phyloP scores from a whole-genome alignment of 92 coral and sea anemone genomes.

The Hydrozoanthus gracilis region DNA sequence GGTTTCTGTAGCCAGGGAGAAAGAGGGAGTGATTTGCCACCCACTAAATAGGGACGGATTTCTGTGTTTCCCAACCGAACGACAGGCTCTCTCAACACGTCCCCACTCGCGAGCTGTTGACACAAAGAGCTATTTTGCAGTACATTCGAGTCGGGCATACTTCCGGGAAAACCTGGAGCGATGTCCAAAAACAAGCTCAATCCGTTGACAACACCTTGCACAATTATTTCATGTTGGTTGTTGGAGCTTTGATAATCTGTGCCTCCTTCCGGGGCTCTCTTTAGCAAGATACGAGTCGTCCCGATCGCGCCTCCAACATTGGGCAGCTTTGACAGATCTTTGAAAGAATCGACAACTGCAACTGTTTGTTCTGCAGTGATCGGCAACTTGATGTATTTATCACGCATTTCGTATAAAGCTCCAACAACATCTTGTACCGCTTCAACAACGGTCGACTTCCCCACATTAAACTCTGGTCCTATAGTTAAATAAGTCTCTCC shows the following conservation, averaged over 20 bases:
- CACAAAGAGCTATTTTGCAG: slow-evolving; percentile 24
- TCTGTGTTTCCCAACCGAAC: neutral
- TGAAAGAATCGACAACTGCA: neutral
- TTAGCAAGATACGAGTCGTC: slow-evolving; percentile 1
- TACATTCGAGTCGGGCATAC: slow-evolving; percentile 19
- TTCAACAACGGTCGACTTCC: slow-evolving; percentile 36
- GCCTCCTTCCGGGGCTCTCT: slow-evolving; percentile 7
- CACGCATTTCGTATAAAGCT: slow-evolving; percentile 25
- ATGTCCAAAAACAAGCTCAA: slow-evolving; percentile 3
- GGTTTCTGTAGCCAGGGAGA: slow-evolving; percentile 19
- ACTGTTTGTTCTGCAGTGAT: slow-evolving; percentile 2
- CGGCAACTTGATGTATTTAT: slow-evolving; percentile 21
- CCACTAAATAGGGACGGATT: slow-evolving; percentile 18
- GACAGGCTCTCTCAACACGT: slow-evolving; percentile 9
- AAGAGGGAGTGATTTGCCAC: neutral
- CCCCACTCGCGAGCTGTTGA: neutral
- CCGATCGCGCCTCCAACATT: slow-evolving; percentile 24
- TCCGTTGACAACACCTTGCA: slow-evolving; percentile 22
- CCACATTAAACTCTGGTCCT: slow-evolving; percentile 26
- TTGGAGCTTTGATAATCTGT: neutral
- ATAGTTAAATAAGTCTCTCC: slow-evolving; percentile 30
- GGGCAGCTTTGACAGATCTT: neutral
- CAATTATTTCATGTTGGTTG: slow-evolving; percentile 7
- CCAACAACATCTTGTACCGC: slow-evolving; percentile 30
- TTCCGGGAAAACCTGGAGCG: slow-evolving; percentile 24